phyloP scores from a whole-genome alignment of 2,888 invertebrate genomes.

The Lochmaea capreae region DNA sequence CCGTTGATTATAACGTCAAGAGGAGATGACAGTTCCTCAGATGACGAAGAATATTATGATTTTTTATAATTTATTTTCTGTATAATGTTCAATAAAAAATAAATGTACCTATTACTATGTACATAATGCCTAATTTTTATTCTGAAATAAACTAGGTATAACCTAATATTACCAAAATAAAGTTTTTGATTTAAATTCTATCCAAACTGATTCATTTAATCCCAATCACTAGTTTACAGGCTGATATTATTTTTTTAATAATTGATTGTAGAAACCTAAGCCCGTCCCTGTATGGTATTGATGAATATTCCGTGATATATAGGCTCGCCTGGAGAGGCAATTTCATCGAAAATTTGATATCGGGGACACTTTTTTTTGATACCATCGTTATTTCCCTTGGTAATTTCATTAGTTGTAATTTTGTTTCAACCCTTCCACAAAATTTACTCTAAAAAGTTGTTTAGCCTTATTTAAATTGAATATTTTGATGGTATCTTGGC shows the following conservation, averaged over 20 bases:
- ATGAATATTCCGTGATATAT: slow-evolving; percentile 14
- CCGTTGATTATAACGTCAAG: too few relatives aligned
- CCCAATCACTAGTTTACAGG: too few relatives aligned
- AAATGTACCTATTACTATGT: too few relatives aligned
- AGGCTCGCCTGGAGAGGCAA: slow-evolving; percentile 30
- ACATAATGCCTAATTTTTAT: too few relatives aligned
- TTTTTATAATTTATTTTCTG: too few relatives aligned
- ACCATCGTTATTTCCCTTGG: slow-evolving; percentile 24
- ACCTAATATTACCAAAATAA: too few relatives aligned
- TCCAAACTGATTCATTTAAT: too few relatives aligned
- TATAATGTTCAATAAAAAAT: too few relatives aligned
- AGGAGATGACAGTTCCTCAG: too few relatives aligned
- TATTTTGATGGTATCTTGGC: not conserved
- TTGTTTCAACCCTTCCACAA: slow-evolving; percentile 28
- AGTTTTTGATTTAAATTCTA: too few relatives aligned
- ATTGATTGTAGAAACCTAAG: not conserved
- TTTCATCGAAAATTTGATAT: slow-evolving; percentile 38
- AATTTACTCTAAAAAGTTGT: slow-evolving; percentile 12
- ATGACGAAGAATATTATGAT: too few relatives aligned
- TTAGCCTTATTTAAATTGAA: not conserved
- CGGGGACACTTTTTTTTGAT: slow-evolving; percentile 29
- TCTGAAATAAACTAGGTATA: too few relatives aligned
- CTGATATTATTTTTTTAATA: not conserved
- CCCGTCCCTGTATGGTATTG: slow-evolving; percentile 22
- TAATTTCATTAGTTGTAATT: slow-evolving; percentile 30